These are phyloP conservation scores for Marronus borbonicus DNA, from an alignment of 2,888 invertebrate species.

Conservation along the genomic window DNA sequence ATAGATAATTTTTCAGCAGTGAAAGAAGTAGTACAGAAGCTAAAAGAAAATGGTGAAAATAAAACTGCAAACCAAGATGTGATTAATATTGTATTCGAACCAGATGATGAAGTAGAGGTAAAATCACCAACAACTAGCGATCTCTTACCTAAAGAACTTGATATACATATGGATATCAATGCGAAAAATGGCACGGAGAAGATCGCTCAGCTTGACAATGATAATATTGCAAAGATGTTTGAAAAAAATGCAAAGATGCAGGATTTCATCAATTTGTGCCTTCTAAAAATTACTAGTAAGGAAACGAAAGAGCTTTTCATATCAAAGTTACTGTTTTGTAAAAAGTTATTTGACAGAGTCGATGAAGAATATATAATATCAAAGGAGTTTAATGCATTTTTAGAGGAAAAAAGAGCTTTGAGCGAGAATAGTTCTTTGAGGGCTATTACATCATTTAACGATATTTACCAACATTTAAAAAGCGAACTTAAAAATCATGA, in stretches of 20 bases:
- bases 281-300: conserved; percentile 27
- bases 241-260: conserved; percentile 26
- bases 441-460: conserved; percentile 40
- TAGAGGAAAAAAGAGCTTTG: conserved; percentile 23
- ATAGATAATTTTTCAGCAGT: neutral
- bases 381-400: conserved; percentile 30
- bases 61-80: neutral
- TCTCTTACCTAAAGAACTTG: neutral
- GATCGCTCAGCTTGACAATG: neutral
- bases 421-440: neutral
- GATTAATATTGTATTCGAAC: neutral
- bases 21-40: neutral
- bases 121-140: neutral
- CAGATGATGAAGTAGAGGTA: conserved; percentile 3
- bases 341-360: conserved; percentile 46
- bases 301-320: conserved; percentile 36
- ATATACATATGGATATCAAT: neutral
- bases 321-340: conserved; percentile 40
- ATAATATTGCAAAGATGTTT: conserved; percentile 10
- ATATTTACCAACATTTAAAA: conserved; percentile 49
- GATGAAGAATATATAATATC: conserved; percentile 19
- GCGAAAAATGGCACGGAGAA: neutral
- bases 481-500: neutral
- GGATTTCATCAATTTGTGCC: conserved; percentile 45
- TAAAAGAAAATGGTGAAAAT: neutral